Conservation (phyloP, 2,113 vertebrate species). For the Microtus ochrogaster region DNA sequence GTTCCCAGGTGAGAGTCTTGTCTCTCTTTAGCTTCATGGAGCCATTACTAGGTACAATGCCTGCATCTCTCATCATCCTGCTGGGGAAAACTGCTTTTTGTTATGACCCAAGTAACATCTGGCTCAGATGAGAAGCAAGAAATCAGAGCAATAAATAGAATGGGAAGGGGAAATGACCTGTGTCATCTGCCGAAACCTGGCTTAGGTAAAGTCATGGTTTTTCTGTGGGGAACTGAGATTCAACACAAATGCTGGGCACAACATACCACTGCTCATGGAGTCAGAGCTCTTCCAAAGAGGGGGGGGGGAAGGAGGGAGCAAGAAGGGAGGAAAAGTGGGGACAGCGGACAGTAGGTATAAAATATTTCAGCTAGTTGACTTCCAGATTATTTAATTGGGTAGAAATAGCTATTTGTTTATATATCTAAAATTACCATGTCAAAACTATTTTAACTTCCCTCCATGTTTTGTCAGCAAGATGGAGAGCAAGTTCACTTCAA, state of each 20-base stretch:
- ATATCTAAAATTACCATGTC: not conserved
- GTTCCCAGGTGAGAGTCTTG: not conserved
- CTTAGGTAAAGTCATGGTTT: not conserved
- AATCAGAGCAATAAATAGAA: constrained; percentile 35
- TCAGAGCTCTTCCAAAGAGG: not conserved
- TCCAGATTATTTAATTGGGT: not conserved
- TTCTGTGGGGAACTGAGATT: not conserved
- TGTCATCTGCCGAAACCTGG: not conserved
- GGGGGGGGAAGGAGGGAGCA: no score
- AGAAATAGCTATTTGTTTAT: not conserved
- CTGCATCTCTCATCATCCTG: constrained; percentile 42
- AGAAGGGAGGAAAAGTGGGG: not conserved
- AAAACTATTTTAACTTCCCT: not conserved
- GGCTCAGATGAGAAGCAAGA: constrained; percentile 48
- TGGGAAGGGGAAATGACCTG: not conserved
- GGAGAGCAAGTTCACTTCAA: not conserved
- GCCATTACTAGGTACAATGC: not conserved
- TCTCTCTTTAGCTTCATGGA: not conserved
- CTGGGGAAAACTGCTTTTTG: constrained; percentile 20
- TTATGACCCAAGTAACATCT: constrained; percentile 4
- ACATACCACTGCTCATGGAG: not conserved
- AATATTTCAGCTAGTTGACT: not conserved
- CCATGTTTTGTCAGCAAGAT: not conserved
- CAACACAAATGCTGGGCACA: not conserved
- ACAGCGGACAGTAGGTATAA: not conserved